Base-by-base conservation (phyloP, 2,888 invertebrate genomes). In the Drosophila nr. perissopoda region DNA sequence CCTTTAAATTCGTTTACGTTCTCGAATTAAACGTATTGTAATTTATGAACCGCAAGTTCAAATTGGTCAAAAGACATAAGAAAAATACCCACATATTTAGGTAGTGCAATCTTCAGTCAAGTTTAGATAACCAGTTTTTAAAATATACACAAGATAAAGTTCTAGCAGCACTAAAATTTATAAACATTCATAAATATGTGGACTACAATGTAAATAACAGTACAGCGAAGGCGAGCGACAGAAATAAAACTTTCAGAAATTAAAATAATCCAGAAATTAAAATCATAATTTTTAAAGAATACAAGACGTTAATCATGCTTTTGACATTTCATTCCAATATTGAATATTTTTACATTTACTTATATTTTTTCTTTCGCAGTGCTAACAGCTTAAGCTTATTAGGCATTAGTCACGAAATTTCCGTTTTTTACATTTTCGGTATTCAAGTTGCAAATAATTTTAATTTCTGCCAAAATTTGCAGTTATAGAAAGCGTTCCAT, bases 21-120 rank as follows among this genome's bases (percentile, higher is more conserved):
- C 31, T 36, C n/a, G 61, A 48, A 49, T 25, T 21, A 40, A 51
- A 29, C 52, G 51, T 63, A 57, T 58, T 57, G 25, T 52, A 58
- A 79, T 73, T 79, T 76, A 73, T 67, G 60, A 40, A 49, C 42
- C 18, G 29, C 49, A 57, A 60, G 48, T 60, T 76, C 51, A 61
- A 56, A 51, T 48, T 59, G 59, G 46, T n/a, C 48, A 60, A 59
- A 21, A 51, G 21, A 27, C 40, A 18, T 13, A 49, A 46, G 18
- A 38, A 18, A 76, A 62, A 65, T 42, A 59, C 18, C 8, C 36
- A 21, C 6, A 21, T 10, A 5, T 13, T 34, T 18, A 31, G 21
- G 18, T 21, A 40, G 29, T 34, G 40, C 31, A 31, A 40, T 40
- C 57, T 42, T 40, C 57, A 31, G 31, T 57, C 57, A 31, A 57